A percentile compares a stretch with the other conserved stretches of the same genome.
phyloP scores from a whole-genome alignment of 2,888 invertebrate species.

The Synergus umbraculus region DNA sequence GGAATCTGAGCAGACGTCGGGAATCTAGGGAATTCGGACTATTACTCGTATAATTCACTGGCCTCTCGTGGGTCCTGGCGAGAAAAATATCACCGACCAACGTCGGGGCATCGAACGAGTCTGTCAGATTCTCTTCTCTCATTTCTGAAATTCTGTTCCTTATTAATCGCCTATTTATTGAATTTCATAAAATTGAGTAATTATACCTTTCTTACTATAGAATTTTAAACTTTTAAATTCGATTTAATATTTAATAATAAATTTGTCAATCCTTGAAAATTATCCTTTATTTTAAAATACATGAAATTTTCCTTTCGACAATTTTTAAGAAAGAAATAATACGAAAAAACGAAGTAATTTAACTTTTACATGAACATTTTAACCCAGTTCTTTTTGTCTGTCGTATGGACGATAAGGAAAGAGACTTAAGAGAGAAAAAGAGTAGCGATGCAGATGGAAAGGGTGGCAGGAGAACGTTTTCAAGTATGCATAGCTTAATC shows the following conservation, averaged over 20 bases:
- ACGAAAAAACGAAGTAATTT: too few relatives aligned
- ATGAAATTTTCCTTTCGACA: too few relatives aligned
- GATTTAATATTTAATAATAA: background rate
- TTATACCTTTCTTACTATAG: background rate
- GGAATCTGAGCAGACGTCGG: slow-evolving; percentile 54
- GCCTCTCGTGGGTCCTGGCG: slow-evolving; percentile 1
- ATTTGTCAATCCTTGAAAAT: background rate
- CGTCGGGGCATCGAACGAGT: background rate
- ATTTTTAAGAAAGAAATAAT: too few relatives aligned
- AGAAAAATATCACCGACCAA: background rate
- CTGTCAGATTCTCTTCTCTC: background rate
- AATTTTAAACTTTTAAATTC: background rate
- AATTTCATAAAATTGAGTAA: background rate
- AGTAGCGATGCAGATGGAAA: slow-evolving; percentile 31
- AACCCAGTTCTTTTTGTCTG: slow-evolving; percentile 4
- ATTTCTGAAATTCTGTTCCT: background rate
- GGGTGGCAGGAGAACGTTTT: slow-evolving; percentile 60
- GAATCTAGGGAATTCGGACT: slow-evolving; percentile 51
- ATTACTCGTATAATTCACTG: slow-evolving; percentile 47
- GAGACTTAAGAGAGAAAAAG: slow-evolving; percentile 5
- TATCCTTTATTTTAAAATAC: too few relatives aligned
- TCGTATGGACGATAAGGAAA: background rate
- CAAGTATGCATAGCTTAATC: slow-evolving; percentile 70
- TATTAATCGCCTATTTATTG: background rate
- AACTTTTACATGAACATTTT: background rate